Base-by-base conservation (phyloP, 2,888 invertebrate species). In the Catocala sponsa region DNA sequence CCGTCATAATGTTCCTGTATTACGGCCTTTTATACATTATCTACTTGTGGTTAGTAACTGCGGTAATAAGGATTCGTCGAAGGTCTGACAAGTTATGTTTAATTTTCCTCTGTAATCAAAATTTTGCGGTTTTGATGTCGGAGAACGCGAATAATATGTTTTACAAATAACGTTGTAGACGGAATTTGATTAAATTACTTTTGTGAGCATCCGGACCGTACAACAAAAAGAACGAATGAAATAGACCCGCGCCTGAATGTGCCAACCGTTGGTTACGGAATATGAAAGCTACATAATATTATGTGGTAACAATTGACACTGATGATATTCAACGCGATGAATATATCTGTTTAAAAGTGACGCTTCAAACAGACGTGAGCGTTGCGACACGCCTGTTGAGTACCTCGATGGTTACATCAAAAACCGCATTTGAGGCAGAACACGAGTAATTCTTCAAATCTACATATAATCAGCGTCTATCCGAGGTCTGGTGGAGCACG, bases 391-490 rank as follows among this genome's bases (percentile, higher is more conserved):
- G 59, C 59, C 56, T 54, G 61, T 56, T 63, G 63, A 65, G 56
- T 52, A 64, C 52, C 11, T 44, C 35, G 38, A 41, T 11, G 69
- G 64, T 76, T 74, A 70, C 72, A 70, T 72, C 70, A 77, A 76
- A 72, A 64, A 68, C 61, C 59, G 53, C 58, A 67, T 54, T 63
- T 57, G 48, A 44, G 33, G 63, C 63, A 64, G 70, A 73, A 78
- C 71, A 77, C 68, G 55, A 72, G 77, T 77, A 77, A 82, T 79
- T 78, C 72, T 67, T 65, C 60, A 74, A 78, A 82, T 82, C 80
- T 80, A 74, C 81, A 82, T 80, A 80, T 81, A 78, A 81, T 82
- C 80, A 81, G 68, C 78, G 72, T 72, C 65, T 74, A 76, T 74
- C 69, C 73, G 68, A 71, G 71, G 72, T 73, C 73, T 76, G 69